These are phyloP conservation scores for Brachylomia viminalis DNA, from an alignment of 2,888 invertebrate species.

Conservation along the genomic window DNA sequence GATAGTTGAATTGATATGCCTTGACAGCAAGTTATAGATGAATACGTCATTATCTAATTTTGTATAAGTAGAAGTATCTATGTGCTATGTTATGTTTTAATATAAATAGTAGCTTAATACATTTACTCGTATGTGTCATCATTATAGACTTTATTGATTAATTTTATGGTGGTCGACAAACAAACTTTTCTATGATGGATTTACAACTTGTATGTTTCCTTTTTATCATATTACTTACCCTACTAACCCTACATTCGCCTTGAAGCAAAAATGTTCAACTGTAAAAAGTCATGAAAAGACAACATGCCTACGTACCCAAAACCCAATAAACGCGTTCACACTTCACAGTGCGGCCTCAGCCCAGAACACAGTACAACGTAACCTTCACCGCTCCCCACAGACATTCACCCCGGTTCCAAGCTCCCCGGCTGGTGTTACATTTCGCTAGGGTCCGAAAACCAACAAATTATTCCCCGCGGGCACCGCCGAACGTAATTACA, in stretches of 20 bases:
- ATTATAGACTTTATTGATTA: too few species aligned
- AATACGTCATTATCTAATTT: neutral
- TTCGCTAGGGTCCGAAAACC: slow-evolving; percentile 69
- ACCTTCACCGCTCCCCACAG: slow-evolving; percentile 54
- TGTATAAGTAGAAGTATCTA: neutral
- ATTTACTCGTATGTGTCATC: neutral
- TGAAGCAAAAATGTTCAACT: neutral
- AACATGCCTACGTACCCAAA: neutral
- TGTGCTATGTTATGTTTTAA: too few species aligned
- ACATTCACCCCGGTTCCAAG: slow-evolving; percentile 33
- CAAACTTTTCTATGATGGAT: neutral
- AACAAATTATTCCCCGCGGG: slow-evolving; percentile 76
- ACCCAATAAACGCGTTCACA: slow-evolving; percentile 24
- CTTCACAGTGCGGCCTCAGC: slow-evolving; percentile 25
- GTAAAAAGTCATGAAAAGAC: neutral
- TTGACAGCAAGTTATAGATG: neutral
- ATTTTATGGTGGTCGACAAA: neutral
- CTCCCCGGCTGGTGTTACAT: slow-evolving; percentile 65
- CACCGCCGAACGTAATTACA: slow-evolving; percentile 81
- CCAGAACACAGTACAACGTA: slow-evolving; percentile 12
- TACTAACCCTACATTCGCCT: neutral
- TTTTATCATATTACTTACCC: neutral
- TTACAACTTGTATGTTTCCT: too few species aligned
- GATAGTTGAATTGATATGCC: neutral
- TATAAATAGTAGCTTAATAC: neutral